Conservation (phyloP, 2,888 invertebrate species). For the Epinotia demarniana region DNA sequence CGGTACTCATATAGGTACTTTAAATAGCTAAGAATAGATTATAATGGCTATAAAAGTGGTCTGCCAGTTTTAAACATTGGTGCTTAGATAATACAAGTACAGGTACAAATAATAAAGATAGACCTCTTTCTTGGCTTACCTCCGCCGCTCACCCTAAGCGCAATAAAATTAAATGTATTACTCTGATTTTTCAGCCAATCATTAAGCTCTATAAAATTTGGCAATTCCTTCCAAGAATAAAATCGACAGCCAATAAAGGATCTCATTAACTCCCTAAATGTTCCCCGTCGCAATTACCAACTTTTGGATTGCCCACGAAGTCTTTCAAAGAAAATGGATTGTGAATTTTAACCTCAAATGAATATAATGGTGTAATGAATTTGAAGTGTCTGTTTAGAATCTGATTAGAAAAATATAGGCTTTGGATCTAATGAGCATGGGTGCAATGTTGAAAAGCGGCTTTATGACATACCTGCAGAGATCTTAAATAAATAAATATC, state of each 20-base stretch:
- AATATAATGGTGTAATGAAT: conserved; percentile 32
- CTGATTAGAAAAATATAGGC: conserved; percentile 1
- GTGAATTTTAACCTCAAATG: conserved; percentile 37
- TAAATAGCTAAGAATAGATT: no score
- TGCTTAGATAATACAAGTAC: no score
- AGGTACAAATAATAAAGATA: no score
- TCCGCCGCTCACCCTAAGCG: conserved; percentile 11
- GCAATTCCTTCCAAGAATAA: conserved; percentile 52
- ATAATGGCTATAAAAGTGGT: no score
- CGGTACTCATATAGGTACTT: no score
- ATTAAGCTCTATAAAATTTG: conserved; percentile 46
- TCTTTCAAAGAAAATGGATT: conserved; percentile 39
- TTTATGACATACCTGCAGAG: no score
- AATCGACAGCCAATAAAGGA: conserved; percentile 61
- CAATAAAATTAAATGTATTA: conserved; percentile 39
- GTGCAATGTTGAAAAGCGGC: no score
- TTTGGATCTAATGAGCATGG: background rate
- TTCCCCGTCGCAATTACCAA: conserved; percentile 58
- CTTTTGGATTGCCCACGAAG: conserved; percentile 56
- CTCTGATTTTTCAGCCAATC: conserved; percentile 36
- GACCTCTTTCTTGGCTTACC: no score
- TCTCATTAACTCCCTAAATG: conserved; percentile 54
- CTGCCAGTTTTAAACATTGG: no score
- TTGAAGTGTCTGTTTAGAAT: conserved; percentile 10
- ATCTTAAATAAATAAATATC: no score